Evolutionary conservation across 1,140 invertebrate genomes (phyloP).

Genomic region (Scaptomyza pallida): DNA sequence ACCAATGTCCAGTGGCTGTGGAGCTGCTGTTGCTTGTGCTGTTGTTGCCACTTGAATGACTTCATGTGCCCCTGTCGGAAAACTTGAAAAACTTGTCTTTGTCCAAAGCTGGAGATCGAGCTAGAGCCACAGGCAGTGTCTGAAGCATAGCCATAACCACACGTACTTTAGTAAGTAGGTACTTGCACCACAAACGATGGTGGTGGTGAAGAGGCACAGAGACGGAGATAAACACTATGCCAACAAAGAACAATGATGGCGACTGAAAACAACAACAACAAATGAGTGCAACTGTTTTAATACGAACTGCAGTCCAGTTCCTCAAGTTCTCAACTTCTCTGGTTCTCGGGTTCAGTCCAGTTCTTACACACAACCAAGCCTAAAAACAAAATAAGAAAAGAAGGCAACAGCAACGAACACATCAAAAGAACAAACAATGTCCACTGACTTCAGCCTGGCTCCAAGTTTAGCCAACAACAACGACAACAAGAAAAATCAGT

Average conservation of each 20-base stretch:
- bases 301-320: constrained; percentile 51
- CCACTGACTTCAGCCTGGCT: constrained; percentile 40
- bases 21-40: constrained; percentile 60
- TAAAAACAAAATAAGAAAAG: constrained; percentile 22
- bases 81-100: constrained; percentile 82
- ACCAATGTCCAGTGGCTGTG: constrained; percentile 34
- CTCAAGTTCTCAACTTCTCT: neutral
- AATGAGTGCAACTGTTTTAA: constrained; percentile 79
- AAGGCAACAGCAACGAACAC: constrained; percentile 12
- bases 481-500: neutral
- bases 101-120: constrained; percentile 29
- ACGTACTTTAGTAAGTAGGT: constrained; percentile 52
- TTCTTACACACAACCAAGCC: constrained; percentile 6
- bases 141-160: constrained; percentile 47
- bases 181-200: constrained; percentile 36
- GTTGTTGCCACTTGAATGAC: constrained; percentile 73
- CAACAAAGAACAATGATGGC: constrained; percentile 45
- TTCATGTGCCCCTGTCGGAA: constrained; percentile 71
- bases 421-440: constrained; percentile 52
- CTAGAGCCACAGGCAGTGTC: constrained; percentile 51
- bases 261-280: constrained; percentile 54
- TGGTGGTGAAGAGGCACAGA: constrained; percentile 20
- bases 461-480: constrained; percentile 46
- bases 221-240: constrained; percentile 31
- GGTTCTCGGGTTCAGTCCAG: constrained; percentile 28